Evolutionary conservation across 2,888 invertebrate species (phyloP), one percentile per base, ranked within the genome.

Genomic region (Copidosoma aretas): DNA sequence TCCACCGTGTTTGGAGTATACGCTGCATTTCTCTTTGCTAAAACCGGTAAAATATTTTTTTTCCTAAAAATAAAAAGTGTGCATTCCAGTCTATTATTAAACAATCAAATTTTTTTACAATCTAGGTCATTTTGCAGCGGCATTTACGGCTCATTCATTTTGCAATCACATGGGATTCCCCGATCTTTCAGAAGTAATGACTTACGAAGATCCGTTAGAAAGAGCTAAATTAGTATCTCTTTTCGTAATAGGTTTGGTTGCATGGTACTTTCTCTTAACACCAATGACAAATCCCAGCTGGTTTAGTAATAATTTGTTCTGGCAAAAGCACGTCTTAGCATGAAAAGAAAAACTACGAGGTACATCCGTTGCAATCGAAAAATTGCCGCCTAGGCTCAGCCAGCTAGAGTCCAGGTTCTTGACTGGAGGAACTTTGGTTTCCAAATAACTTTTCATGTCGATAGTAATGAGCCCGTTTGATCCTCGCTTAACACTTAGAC

Each of bases 131-230:
- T 90, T 97, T 76, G 86, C 91, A 21, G 94, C 97, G 1, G 93
- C 95, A 3, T 89, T 97, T 75, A 84, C 95, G 19, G 95, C 92
- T 1, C 98, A 98, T 84, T 92, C 94, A 43, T 96, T 97, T 84
- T 98, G 98, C 84, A 98, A 98, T 84, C 93, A 95, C 84, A 96
- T 98, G 95, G 97, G 97, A 10, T 92, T 97, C 80, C 97, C 97
- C 0, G 93, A 96, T 82, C 87, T 97, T 73, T 86, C 87, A 3
- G 95, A 93, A 80, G 85, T 93, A 4, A 80, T 88, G 69, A 87
- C 87, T 24, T 89, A 88, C 76, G 84, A 86, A 74, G 85, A 86
- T 69, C 86, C 87, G 8, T 88, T 80, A 10, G 80, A 91, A 75
- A 88, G 91, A 74, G 82, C 87, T 17, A 81, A 91, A 25, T 87